Evolutionary conservation across 2,888 invertebrate genomes (phyloP).

Genomic region (Macrophya annulata): DNA sequence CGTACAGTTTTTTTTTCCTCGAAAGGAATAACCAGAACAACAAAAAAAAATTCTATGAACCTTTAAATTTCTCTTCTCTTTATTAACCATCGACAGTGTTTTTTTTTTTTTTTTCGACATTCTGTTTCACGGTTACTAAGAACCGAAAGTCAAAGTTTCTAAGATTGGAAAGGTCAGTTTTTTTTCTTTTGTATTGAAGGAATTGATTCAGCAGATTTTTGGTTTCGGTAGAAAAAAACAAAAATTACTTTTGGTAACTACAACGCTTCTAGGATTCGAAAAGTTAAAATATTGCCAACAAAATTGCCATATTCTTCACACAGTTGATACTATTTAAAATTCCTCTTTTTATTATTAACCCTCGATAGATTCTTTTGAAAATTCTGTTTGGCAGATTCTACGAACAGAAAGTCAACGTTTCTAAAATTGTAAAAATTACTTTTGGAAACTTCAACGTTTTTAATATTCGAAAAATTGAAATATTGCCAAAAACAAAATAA

Average conservation of each 20-base stretch:
- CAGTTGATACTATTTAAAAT: too few relatives aligned
- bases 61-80: slow-evolving; percentile 2
- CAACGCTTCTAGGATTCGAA: too few relatives aligned
- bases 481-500: too few relatives aligned
- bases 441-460: neutral
- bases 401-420: too few relatives aligned
- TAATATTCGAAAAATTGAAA: too few relatives aligned
- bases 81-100: slow-evolving; percentile 10
- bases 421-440: too few relatives aligned
- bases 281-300: too few relatives aligned
- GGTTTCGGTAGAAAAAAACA: neutral
- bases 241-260: neutral
- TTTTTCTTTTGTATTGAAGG: neutral
- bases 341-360: too few relatives aligned
- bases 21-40: neutral
- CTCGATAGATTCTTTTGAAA: too few relatives aligned
- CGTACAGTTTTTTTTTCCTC: slow-evolving; percentile 7
- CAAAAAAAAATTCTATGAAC: neutral
- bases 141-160: neutral
- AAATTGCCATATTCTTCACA: too few relatives aligned
- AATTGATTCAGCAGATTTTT: neutral
- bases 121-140: neutral
- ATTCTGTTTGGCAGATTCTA: too few relatives aligned
- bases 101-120: neutral
- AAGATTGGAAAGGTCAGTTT: neutral